Base-by-base conservation (phyloP, 2,888 invertebrate species). In the Trissolcus brochymenae region DNA sequence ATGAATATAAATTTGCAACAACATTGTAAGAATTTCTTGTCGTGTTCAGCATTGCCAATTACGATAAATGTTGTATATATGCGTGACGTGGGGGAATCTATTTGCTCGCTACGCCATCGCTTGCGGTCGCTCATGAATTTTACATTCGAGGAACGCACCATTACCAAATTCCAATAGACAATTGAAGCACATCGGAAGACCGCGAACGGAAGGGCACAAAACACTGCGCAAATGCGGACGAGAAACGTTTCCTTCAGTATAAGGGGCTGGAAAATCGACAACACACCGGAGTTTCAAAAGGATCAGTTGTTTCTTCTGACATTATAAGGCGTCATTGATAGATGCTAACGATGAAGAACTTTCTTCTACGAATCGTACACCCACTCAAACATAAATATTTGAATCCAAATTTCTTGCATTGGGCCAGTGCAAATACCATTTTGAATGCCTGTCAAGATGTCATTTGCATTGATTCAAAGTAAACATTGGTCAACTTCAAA, bases 81-180 rank as follows among this genome's bases (percentile, higher is more conserved):
- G 62, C 67, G 61, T 74, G 74, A 74, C 74, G 57, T 43, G 43
- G 62, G 67, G 56, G 56, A 74, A 74, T 74, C 74, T 74, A 81
- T 81, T 82, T 80, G 82, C 76, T 80, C 80, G 83, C 81, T 82
- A 80, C 80, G 80, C 79, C 76, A 67, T 57, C 49, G 62, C 67
- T 53, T 60, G 74, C 67, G 76, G 80, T 79, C 78, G 79, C 76
- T 83, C 83, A 83, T 84, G 83, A 83, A 83, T 83, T 84, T 84
- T 83, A 81, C 83, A 84, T 82, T 66, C 73, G 25, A 67, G 78
- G 78, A 81, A 82, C 82, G 81, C 79, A 80, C 84, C 80, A 84
- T 82, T 84, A 84, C 82, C 82, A 83, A 83, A 83, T 84, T 85
- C 81, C 80, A 74, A 82, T 84, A 79, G 82, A 83, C 82, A 83